Evolutionary conservation across 2,888 invertebrate species (phyloP).

Genomic region (Willowsia nigromaculata): DNA sequence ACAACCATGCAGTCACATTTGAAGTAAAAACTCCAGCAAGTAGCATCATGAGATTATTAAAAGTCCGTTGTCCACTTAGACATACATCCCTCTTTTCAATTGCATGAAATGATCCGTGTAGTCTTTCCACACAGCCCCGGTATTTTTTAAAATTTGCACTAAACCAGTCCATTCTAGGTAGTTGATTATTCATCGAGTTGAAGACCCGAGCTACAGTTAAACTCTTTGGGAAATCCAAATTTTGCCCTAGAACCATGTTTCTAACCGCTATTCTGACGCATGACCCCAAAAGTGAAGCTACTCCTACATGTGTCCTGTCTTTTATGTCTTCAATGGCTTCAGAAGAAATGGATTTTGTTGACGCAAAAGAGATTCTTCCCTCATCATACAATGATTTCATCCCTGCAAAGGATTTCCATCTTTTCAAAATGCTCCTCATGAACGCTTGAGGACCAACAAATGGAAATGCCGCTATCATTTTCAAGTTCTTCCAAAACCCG

Average conservation of each 20-base stretch:
- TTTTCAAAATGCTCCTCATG: background rate
- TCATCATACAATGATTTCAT: background rate
- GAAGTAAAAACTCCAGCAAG: constrained; percentile 17
- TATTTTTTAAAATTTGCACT: background rate
- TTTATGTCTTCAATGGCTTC: constrained; percentile 41
- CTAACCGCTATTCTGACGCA: constrained; percentile 28
- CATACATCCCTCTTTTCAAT: background rate
- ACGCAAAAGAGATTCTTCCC: background rate
- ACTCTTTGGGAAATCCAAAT: constrained; percentile 16
- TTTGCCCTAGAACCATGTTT: constrained; percentile 46
- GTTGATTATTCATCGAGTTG: background rate
- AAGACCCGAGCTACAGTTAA: constrained; percentile 8
- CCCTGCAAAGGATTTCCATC: constrained; percentile 1
- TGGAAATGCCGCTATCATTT: background rate
- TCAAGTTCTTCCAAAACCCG: background rate
- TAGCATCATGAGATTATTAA: constrained; percentile 43
- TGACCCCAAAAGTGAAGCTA: background rate
- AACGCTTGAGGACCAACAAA: constrained; percentile 7
- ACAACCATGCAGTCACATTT: constrained; percentile 9
- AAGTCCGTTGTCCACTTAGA: constrained; percentile 6
- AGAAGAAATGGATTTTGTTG: constrained; percentile 10
- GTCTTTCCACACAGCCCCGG: constrained; percentile 16
- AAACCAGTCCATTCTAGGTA: constrained; percentile 19
- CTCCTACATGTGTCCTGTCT: background rate
- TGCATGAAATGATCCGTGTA: constrained; percentile 46